Evolutionary conservation across 2,797 vertebrate species (phyloP), one percentile per base, ranked within the genome.

Genomic region (Crenichthys baileyi): DNA sequence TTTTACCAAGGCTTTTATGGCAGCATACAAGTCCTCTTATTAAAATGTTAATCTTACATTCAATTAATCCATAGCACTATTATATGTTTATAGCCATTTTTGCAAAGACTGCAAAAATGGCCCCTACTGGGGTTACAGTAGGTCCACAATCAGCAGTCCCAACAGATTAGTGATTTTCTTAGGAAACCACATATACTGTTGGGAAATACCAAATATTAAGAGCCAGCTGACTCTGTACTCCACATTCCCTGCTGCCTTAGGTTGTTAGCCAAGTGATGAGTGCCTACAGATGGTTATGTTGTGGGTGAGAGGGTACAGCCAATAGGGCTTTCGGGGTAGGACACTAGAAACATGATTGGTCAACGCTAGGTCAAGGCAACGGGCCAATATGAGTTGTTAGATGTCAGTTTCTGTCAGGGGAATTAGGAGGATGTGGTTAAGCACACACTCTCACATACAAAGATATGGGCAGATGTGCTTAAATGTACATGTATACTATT

Each of bases 181-280:
- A 72, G 70, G 71, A 79, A 81, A 70, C 70, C 73, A 70, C 26
- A 46, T 4, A 2, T 60, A 72, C 44, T 26, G 44, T 77, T 75
- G 56, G 73, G 55, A 76, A 78, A 75, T 7, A 53, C 39, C 75
- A 60, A 48, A 76, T 18, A 80, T 75, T 29, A 41, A n/a, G 72
- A 81, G 86, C 79, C 84, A 80, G 79, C 71, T 87, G 84, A 87
- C 77, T 77, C 48, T 70, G 60, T 83, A 85, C 78, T 84, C 84
- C 85, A 81, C 83, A 79, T 91, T 90, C 87, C 87, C 83, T 55
- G 83, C 81, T 89, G 93, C 90, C 84, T 76, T 77, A 82, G 88
- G 88, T 92, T 89, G 88, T 92, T 90, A 88, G 87, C 74, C 83
- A 92, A 91, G 91, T 93, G 89, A 91, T 88, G 88, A 79, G 85